These are phyloP conservation scores for Athene cunicularia DNA, from an alignment of 2,113 vertebrate species.

Conservation along the genomic window DNA sequence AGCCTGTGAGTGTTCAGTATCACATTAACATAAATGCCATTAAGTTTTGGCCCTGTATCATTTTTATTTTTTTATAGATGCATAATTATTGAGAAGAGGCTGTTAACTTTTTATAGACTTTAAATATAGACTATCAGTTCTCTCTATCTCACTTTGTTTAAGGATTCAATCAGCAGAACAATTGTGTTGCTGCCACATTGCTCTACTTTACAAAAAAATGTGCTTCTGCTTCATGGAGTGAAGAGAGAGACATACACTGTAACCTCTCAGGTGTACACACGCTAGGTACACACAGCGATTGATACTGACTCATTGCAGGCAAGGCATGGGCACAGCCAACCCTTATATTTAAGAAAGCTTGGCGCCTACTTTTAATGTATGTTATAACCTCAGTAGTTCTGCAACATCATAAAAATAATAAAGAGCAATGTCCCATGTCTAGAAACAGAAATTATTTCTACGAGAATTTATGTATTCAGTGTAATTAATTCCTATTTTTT, in stretches of 20 bases:
- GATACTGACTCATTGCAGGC: neutral
- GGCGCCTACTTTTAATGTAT: neutral
- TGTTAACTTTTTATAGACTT: conserved; percentile 69
- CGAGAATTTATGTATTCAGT: neutral
- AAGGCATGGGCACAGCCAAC: neutral
- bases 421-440: conserved; percentile 58
- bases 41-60: conserved; percentile 41
- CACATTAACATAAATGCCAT: conserved; percentile 54
- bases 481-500: conserved; percentile 24
- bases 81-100: conserved; percentile 63
- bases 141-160: neutral
- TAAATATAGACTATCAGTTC: conserved; percentile 12
- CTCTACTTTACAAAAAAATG: neutral
- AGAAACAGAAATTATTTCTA: conserved; percentile 46
- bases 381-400: conserved; percentile 29
- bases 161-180: neutral
- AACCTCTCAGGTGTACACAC: neutral
- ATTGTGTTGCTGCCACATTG: neutral
- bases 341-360: neutral
- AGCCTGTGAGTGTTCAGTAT: neutral
- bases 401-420: conserved; percentile 59
- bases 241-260: neutral
- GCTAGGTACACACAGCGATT: neutral
- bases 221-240: neutral
- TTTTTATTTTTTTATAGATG: conserved; percentile 68